phyloP scores from a whole-genome alignment of 2,888 invertebrate genomes.

The Frankliniella intonsa region DNA sequence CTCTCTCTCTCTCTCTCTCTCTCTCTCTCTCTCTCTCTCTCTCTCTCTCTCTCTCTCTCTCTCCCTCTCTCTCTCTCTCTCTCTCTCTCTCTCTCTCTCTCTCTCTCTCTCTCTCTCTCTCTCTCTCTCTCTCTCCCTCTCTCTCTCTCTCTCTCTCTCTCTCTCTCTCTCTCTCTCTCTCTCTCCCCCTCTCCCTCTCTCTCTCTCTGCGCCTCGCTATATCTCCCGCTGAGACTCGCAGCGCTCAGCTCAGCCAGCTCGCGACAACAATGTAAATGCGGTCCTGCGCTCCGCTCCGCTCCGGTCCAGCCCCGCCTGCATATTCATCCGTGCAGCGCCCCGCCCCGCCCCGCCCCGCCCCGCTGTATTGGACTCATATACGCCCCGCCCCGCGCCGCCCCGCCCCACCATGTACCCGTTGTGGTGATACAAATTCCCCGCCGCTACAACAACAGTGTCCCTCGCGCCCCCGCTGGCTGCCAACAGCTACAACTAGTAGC shows the following conservation, averaged over 20 bases:
- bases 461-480: too few relatives aligned
- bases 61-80: background rate
- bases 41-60: too few relatives aligned
- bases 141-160: background rate
- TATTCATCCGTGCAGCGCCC: background rate
- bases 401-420: background rate
- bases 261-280: constrained; percentile 8
- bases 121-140: constrained; percentile 2
- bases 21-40: too few relatives aligned
- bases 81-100: constrained; percentile 15
- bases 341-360: background rate
- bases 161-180: background rate
- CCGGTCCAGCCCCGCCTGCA: background rate
- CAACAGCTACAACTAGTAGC: too few relatives aligned
- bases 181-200: background rate
- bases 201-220: background rate
- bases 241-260: background rate
- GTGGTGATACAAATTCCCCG: too few relatives aligned
- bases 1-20: background rate
- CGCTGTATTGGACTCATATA: background rate
- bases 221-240: background rate
- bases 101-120: constrained; percentile 12
- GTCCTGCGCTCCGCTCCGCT: background rate
- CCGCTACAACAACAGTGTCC: too few relatives aligned
- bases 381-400: background rate